Conservation (phyloP, 2,888 invertebrate genomes). For the Rutpela maculata region DNA sequence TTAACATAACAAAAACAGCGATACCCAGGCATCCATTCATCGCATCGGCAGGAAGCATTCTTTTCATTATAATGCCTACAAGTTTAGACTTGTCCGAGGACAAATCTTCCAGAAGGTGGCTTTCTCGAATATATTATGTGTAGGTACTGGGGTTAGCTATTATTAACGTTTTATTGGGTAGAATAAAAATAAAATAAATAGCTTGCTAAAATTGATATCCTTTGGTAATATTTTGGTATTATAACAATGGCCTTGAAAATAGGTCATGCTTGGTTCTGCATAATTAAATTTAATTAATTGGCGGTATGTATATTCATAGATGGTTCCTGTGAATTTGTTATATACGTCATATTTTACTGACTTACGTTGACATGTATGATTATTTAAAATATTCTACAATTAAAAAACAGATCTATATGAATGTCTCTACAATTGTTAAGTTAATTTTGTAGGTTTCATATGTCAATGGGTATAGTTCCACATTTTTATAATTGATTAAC, state of each 20-base stretch:
- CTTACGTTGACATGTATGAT: background rate
- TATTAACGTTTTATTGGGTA: background rate
- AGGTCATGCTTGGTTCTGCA: background rate
- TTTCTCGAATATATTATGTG: background rate
- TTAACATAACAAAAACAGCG: background rate
- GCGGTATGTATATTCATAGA: background rate
- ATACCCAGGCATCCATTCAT: background rate
- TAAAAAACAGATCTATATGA: background rate
- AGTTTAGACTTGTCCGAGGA: slow-evolving; percentile 1
- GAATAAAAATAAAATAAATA: no score
- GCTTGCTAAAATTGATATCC: background rate
- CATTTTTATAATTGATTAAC: no score
- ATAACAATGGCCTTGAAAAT: background rate
- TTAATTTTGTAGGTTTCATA: no score
- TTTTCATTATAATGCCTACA: background rate
- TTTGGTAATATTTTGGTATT: background rate
- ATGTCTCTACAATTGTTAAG: no score
- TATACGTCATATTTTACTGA: background rate
- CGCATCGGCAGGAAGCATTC: background rate
- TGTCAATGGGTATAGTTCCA: no score
- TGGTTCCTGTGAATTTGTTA: background rate
- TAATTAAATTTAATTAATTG: background rate
- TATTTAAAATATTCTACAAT: background rate
- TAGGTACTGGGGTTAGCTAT: background rate
- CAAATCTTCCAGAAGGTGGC: background rate